Conservation (phyloP, 2,113 vertebrate genomes). For the Brachyistius frenatus region DNA sequence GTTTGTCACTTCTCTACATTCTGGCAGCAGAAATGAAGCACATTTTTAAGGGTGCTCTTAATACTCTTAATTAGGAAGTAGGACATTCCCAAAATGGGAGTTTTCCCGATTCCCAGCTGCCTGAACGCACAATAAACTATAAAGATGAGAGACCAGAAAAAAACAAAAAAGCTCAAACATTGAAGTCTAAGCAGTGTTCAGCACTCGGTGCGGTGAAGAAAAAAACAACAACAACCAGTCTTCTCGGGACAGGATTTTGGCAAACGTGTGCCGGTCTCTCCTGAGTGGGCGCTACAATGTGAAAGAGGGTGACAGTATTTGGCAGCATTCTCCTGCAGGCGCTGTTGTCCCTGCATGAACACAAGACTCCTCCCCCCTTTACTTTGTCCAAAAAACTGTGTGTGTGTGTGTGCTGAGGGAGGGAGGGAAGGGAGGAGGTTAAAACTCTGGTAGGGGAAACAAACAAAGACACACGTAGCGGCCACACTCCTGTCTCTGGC, state of each 20-base stretch:
- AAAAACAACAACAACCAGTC: too few species aligned
- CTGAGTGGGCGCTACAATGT: slow-evolving; percentile 1
- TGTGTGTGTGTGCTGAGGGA: slow-evolving; percentile 16
- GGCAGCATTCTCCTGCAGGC: slow-evolving; percentile 61
- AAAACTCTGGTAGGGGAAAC: slow-evolving; percentile 68
- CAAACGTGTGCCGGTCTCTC: slow-evolving; percentile 27
- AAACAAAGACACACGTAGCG: slow-evolving; percentile 83
- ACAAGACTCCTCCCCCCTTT: slow-evolving; percentile 59
- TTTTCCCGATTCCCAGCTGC: too few species aligned
- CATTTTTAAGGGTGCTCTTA: too few species aligned
- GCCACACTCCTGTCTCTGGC: slow-evolving; percentile 80
- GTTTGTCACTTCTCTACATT: too few species aligned
- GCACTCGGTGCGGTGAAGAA: background rate
- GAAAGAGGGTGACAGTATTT: slow-evolving; percentile 54
- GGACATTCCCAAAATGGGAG: too few species aligned
- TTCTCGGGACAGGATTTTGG: slow-evolving; percentile 30
- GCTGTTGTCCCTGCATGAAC: slow-evolving; percentile 55
- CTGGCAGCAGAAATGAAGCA: too few species aligned
- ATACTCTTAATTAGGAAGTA: too few species aligned
- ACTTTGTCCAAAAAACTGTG: slow-evolving; percentile 65
- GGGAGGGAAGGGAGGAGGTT: background rate
- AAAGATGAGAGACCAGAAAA: too few species aligned
- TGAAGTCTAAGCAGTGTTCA: background rate
- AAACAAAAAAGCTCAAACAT: too few species aligned
- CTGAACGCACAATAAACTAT: too few species aligned